Evolutionary conservation across 2,113 vertebrate genomes (phyloP).

Genomic region (Protobothrops flavoviridis): DNA sequence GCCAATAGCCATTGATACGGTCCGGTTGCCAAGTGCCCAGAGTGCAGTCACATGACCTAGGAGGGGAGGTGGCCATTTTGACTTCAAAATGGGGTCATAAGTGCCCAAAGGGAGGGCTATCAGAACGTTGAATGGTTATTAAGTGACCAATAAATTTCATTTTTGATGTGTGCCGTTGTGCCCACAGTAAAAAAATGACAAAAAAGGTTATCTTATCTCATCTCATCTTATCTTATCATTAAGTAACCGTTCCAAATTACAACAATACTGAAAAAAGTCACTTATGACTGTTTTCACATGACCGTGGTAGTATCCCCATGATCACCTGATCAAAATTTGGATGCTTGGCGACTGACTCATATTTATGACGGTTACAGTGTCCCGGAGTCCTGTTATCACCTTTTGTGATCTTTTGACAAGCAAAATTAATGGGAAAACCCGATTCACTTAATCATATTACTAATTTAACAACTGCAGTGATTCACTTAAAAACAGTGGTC

Average conservation of each 20-base stretch:
- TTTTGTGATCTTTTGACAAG: background rate
- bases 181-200: no score
- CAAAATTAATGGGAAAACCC: background rate
- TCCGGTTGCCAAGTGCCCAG: no score
- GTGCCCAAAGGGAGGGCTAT: no score
- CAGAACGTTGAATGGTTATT: no score
- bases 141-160: no score
- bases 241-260: background rate
- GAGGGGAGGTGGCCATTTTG: background rate
- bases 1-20: background rate
- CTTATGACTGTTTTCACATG: background rate
- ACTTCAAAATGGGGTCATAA: background rate
- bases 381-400: background rate
- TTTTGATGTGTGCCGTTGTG: no score
- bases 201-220: no score
- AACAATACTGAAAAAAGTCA: background rate
- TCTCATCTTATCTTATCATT: no score
- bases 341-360: background rate
- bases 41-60: background rate
- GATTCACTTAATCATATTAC: background rate
- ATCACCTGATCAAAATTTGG: background rate
- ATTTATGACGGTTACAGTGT: background rate
- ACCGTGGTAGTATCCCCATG: background rate
- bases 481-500: no score
- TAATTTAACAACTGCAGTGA: background rate